These are phyloP conservation scores for Thaumatotibia leucotreta DNA, from an alignment of 1,140 invertebrate species.

Conservation along the genomic window DNA sequence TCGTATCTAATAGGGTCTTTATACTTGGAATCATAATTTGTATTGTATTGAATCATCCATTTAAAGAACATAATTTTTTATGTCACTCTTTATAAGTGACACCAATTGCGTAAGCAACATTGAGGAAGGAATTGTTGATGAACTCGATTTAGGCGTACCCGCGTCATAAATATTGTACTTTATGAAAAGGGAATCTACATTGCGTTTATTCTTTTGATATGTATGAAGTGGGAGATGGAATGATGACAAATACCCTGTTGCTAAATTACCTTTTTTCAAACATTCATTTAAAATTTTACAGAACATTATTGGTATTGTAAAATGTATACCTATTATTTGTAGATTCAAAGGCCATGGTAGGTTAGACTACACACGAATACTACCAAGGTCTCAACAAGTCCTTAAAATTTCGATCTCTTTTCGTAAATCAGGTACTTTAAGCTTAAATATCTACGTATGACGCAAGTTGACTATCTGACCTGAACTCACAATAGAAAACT, in stretches of 20 bases:
- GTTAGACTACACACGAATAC: too few relatives aligned
- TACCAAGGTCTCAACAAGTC: too few relatives aligned
- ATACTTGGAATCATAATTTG: slow-evolving; percentile 8
- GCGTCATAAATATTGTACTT: neutral
- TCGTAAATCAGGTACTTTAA: too few relatives aligned
- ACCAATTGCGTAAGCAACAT: slow-evolving; percentile 10
- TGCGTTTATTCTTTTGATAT: neutral
- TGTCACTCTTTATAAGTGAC: slow-evolving; percentile 14
- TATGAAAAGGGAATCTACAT: neutral
- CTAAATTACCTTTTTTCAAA: too few relatives aligned
- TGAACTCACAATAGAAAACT: too few relatives aligned
- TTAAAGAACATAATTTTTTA: slow-evolving; percentile 14
- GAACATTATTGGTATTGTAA: too few relatives aligned
- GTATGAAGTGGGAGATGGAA: neutral
- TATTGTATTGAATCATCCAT: slow-evolving; percentile 12
- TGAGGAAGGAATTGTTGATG: slow-evolving; percentile 7
- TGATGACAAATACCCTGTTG: neutral
- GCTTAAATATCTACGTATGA: too few relatives aligned
- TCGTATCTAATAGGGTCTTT: slow-evolving; percentile 5
- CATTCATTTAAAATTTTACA: too few relatives aligned
- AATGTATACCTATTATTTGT: too few relatives aligned
- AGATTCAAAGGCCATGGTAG: too few relatives aligned
- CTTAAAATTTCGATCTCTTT: too few relatives aligned
- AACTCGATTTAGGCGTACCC: slow-evolving; percentile 7
- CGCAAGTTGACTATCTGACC: too few relatives aligned